Percentiles rank a stretch among this genome's conserved stretches.
phyloP scores from a whole-genome alignment of 92 coral and sea anemone genomes.

The Epizoanthus fatuus region DNA sequence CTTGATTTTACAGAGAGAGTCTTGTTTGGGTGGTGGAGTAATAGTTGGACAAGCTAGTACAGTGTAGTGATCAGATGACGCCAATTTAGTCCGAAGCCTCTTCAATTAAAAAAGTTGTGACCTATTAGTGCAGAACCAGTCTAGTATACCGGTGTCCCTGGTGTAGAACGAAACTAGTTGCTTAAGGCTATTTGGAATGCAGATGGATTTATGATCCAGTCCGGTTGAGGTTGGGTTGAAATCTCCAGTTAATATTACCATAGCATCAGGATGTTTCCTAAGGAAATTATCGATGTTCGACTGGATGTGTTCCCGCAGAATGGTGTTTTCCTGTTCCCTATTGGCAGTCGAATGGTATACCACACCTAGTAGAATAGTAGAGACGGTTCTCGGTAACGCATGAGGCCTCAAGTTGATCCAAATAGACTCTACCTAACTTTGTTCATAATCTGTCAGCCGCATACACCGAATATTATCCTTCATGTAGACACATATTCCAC shows the following conservation, averaged over 20 bases:
- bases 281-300: constrained; percentile 15
- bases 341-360: constrained; percentile 49
- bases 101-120: constrained; percentile 18
- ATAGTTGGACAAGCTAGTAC: constrained; percentile 34
- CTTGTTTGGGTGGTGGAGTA: constrained; percentile 27
- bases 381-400: constrained; percentile 35
- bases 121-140: constrained; percentile 52
- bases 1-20: constrained; percentile 34
- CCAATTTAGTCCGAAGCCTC: constrained; percentile 41
- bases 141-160: constrained; percentile 50
- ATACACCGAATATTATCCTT: constrained; percentile 46
- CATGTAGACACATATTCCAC: constrained; percentile 60
- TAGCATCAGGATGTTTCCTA: constrained; percentile 12
- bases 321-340: constrained; percentile 43
- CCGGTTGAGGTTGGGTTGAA: neutral
- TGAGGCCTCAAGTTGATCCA: constrained; percentile 51
- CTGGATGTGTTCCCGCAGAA: constrained; percentile 43
- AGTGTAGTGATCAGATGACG: constrained; percentile 48
- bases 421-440: constrained; percentile 45
- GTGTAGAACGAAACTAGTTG: constrained; percentile 3
- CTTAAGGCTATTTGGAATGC: neutral
- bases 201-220: neutral
- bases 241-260: constrained; percentile 4
- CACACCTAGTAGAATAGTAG: constrained; percentile 31
- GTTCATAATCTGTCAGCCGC: constrained; percentile 16